Evolutionary conservation across 2,888 invertebrate species (phyloP), one percentile per base, ranked within the genome.

Genomic region (Saturnia pavonia): DNA sequence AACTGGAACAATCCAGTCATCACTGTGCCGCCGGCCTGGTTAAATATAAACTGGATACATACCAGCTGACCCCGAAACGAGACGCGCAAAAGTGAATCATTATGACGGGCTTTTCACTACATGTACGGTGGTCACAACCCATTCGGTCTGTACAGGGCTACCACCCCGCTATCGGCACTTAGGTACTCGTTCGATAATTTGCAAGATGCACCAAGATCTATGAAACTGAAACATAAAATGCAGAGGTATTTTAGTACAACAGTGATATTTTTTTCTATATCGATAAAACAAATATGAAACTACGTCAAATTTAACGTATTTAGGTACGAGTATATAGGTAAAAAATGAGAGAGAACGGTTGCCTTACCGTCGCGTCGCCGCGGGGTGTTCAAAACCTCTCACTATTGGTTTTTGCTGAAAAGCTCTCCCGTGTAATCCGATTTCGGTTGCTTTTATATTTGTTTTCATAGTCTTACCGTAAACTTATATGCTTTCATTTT

Each of bases 361-460:
- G 19, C 68, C 27, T 66, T 40, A 51, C 40, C 42, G 54, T 54
- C 54, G 12, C 51, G 71, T 66, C 54, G 68, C 45, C 60, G 48
- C 48, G 69, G 60, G 63, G 19, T 34, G 54, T 57, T 51, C 48
- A 60, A 22, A 25, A 27, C 57, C 63, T 72, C 70, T 63, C 71
- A 73, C 79, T 82, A 80, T 82, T 79, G 81, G 80, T 78, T 79
- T 80, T 77, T 75, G 76, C 76, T 77, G 75, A 77, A 82, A 81
- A 77, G 80, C 79, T 73, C 77, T 66, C 75, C 79, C 75, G 77
- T 78, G 80, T 85, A 85, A 85, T 84, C 84, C 80, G 82, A 84
- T 84, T 85, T 81, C 71, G 74, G 75, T 77, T 73, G 78, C 78
- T 78, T 77, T 78, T 77, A 76, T 80, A 81, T 84, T 84, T 81